A percentile compares a stretch with the other conserved stretches of the same genome.
phyloP scores from a whole-genome alignment of 2,113 vertebrate genomes.

The Chionomys nivalis region DNA sequence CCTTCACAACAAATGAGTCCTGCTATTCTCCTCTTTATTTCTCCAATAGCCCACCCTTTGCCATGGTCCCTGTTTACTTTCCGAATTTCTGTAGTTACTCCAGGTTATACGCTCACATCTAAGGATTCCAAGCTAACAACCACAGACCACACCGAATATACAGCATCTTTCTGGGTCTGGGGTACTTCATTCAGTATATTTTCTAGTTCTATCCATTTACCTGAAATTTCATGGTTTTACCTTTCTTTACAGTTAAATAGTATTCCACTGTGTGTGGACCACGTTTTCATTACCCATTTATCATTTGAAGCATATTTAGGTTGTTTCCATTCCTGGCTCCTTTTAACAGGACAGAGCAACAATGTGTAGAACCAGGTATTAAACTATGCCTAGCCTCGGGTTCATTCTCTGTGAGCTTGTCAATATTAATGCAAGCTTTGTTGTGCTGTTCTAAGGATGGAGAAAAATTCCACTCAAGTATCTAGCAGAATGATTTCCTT shows the following conservation, averaged over 20 bases:
- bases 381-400: not conserved
- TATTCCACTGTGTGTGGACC: not conserved
- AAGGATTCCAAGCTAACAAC: not conserved
- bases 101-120: not conserved
- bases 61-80: not conserved
- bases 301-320: not conserved
- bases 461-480: not conserved
- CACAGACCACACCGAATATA: not conserved
- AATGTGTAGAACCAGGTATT: not conserved
- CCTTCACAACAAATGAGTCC: not conserved
- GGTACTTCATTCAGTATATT: not conserved
- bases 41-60: not conserved
- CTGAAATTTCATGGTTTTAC: not conserved
- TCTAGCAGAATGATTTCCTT: not conserved
- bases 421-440: not conserved
- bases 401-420: slow-evolving; percentile 22
- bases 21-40: not conserved
- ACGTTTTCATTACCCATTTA: not conserved
- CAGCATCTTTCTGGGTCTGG: not conserved
- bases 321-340: not conserved
- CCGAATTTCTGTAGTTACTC: not conserved
- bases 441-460: not conserved
- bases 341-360: not conserved
- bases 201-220: not conserved
- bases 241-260: not conserved